Conservation (phyloP, 2,797 vertebrate genomes). For the Buphagus erythrorhynchus region DNA sequence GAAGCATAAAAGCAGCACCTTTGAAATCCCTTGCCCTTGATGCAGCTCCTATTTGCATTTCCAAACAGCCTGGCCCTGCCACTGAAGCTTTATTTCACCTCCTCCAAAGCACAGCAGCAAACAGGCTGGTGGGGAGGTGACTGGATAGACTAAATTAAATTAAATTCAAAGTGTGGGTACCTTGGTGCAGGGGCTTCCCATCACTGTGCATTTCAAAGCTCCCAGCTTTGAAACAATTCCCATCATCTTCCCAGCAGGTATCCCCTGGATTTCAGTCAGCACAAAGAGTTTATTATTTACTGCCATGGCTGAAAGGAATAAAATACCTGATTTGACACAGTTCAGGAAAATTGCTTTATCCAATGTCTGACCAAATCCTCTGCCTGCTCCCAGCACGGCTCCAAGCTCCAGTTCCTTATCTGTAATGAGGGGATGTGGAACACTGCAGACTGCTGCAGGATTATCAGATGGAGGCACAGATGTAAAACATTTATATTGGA, state of each 20-base stretch:
- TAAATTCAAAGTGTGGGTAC: background rate
- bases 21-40: background rate
- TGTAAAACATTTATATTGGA: background rate
- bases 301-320: background rate
- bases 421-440: background rate
- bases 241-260: conserved; percentile 22
- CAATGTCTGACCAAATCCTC: background rate
- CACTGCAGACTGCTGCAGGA: background rate
- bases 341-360: background rate
- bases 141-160: background rate
- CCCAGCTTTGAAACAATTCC: background rate
- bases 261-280: background rate
- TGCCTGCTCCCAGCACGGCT: background rate
- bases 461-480: background rate
- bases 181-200: background rate
- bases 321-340: background rate
- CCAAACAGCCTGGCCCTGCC: background rate
- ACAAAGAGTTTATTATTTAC: background rate
- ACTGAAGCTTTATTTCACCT: background rate
- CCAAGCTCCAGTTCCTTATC: background rate
- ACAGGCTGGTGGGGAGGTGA: background rate
- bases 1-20: background rate
- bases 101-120: background rate
- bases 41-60: background rate
- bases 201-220: background rate